Evolutionary conservation across 2,888 invertebrate genomes (phyloP), one percentile per base, ranked within the genome.

Genomic region (Seira musarum): DNA sequence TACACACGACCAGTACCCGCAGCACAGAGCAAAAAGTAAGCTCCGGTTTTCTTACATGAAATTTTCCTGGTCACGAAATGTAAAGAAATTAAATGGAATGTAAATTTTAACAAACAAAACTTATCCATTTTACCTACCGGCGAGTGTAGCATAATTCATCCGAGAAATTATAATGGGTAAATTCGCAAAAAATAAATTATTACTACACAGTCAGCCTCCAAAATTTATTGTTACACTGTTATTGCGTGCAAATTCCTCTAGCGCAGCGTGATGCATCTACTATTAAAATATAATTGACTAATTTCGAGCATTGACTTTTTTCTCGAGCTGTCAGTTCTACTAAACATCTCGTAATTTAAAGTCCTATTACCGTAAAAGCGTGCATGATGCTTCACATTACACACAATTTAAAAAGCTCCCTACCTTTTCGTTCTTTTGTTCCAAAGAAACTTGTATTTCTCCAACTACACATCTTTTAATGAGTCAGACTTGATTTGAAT

Each of bases 241-340:
- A 69, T 57, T 69, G 57, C 22, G 30, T 53, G 57, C 22, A 57
- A 69, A 69, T 67, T 69, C 57, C 6, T 69, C 57, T 69, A 17
- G 57, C 69, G 15, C 69, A 69, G 69, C 69, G 19, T 53, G 69
- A 57, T 30, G 25, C 53, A 49, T 68, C 25, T 24, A 15, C n/a
- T 1, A 53, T 24, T 17, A 46, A 64, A 22, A 17, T 17, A 49
- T 30, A n/a, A 69, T 68, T 65, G 1, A 17, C 65, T 49, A 65
- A 66, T 73, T 57, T 57, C 60, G 73, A 66, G 19, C 73, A 73
- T 66, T 66, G 73, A 53, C 65, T 73, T 73, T 40, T 60, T 25
- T 73, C 25, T 64, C 63, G 22, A 46, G 64, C 70, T 70, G 69
- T 57, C 69, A 69, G 57, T 2, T 69, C 57, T 13, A 13, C 40